Percentiles rank a stretch among this genome's conserved stretches.
These are phyloP conservation scores for Rhynchonycteris naso DNA, from an alignment of 2,797 vertebrate genomes.

Conservation along the genomic window DNA sequence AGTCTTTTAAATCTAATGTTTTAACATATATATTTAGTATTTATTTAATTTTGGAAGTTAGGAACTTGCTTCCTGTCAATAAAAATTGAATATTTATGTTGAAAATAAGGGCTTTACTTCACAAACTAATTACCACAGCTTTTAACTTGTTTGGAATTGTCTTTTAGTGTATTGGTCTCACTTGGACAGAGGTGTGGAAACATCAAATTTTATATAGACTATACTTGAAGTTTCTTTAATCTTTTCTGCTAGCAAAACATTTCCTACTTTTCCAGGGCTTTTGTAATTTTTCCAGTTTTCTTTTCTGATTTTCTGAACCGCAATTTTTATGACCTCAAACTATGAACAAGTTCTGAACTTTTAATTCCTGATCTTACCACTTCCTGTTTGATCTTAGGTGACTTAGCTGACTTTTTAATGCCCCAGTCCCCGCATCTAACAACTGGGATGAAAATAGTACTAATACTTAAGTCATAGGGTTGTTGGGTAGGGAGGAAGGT, in stretches of 20 bases:
- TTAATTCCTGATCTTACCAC: background rate
- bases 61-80: conserved; percentile 4
- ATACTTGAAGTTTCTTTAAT: conserved; percentile 20
- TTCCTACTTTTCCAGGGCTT: background rate
- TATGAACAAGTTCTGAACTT: background rate
- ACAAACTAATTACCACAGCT: background rate
- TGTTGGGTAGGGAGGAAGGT: background rate
- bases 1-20: background rate
- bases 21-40: background rate
- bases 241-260: conserved; percentile 23
- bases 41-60: conserved; percentile 12
- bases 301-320: background rate
- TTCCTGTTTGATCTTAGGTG: background rate
- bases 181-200: background rate
- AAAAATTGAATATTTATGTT: background rate
- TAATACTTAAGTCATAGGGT: background rate
- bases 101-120: background rate
- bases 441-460: background rate
- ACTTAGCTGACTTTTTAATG: background rate
- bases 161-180: background rate
- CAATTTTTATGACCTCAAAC: background rate
- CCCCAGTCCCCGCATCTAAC: background rate
- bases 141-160: background rate
- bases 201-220: background rate
- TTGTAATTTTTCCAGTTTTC: background rate